Evolutionary conservation across 2,797 vertebrate species (phyloP), one percentile per base, ranked within the genome.

Genomic region (Botia kubotai): DNA sequence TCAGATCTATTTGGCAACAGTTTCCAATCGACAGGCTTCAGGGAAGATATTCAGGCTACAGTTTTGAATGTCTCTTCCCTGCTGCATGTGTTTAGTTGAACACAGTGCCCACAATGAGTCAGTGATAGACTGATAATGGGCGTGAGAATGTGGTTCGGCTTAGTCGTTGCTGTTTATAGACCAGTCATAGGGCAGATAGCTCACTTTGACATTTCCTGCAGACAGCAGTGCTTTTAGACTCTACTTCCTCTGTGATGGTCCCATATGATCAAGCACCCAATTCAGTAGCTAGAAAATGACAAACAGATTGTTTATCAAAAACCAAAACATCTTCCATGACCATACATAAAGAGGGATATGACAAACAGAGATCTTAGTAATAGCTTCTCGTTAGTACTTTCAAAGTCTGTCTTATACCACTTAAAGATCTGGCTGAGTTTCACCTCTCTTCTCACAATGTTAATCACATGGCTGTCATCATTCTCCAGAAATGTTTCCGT

Each of bases 361-460:
- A 33, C 33, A 33, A 43, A 29, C 57, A 23, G 36, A 14, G 43
- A 39, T 70, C 29, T 78, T 70, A 13, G 46, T 39, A 2, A 26
- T 91, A 94, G 94, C 91, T 94, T 93, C 79, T 94, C 93, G 82
- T 95, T 93, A 0, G 94, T 94, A 84, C 91, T 92, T 83, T 94
- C 95, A 66, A 95, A 95, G 86, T 95, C 95, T 6, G 86, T 84
- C 82, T 93, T 94, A 92, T 95, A 95, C 94, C 94, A 95, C 81
- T 95, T 95, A 82, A 95, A 95, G 82, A 95, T 93, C 86, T 93
- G 93, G 88, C 92, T 95, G 29, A 95, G 93, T 73, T 89, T 90
- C 74, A 95, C 93, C 89, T 95, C 94, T 71, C 78, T 83, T 85
- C 93, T 94, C 74, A 82, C 88, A 65, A 86, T 84, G 85, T 95